A percentile compares a stretch with the other conserved stretches of the same genome.
Evolutionary conservation across 2,888 invertebrate species (phyloP).

Genomic region (Bellardia bayeri): DNA sequence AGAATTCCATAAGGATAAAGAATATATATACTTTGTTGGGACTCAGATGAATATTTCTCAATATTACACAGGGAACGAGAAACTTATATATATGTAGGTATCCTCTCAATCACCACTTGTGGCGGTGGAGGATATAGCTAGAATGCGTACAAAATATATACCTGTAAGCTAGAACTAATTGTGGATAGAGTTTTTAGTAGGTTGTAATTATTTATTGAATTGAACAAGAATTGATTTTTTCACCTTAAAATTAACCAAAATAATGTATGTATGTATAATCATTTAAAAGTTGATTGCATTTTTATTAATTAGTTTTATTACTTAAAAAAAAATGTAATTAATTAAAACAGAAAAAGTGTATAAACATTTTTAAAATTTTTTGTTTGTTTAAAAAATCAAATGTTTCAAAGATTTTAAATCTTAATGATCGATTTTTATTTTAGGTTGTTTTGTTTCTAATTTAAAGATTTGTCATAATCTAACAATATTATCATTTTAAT

Average conservation of each 20-base stretch:
- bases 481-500: conserved; percentile 62
- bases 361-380: conserved; percentile 30
- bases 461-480: conserved; percentile 68
- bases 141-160: too few relatives aligned
- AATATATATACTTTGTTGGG: too few relatives aligned
- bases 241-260: background rate
- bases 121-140: too few relatives aligned
- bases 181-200: too few relatives aligned
- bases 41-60: too few relatives aligned
- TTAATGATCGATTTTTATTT: conserved; percentile 59
- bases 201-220: conserved; percentile 14
- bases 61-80: too few relatives aligned
- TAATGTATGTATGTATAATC: background rate
- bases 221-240: conserved; percentile 41
- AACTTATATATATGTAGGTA: too few relatives aligned
- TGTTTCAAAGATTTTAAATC: conserved; percentile 66
- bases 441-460: conserved; percentile 9
- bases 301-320: conserved; percentile 57
- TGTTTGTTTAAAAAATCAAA: conserved; percentile 56
- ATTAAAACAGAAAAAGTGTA: conserved; percentile 64
- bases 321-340: conserved; percentile 55
- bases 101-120: too few relatives aligned
- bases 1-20: too few relatives aligned
- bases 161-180: too few relatives aligned
- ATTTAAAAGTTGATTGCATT: conserved; percentile 41